Conservation (phyloP, 92 coral and sea anemone species). For the Porites divaricata region DNA sequence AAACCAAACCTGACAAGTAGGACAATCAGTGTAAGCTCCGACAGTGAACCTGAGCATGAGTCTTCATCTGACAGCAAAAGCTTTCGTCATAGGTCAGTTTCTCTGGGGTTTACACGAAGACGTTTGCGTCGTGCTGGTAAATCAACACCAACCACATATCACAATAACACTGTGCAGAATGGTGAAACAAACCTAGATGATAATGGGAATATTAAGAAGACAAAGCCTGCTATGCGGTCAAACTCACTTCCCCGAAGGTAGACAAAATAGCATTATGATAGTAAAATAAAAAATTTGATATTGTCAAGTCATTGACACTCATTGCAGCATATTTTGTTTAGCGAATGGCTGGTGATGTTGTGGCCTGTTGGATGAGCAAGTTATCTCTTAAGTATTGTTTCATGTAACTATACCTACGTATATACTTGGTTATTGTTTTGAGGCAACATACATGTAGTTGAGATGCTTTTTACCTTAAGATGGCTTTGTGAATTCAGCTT, state of each 20-base stretch:
- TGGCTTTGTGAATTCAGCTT: no score
- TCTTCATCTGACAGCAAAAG: conserved; percentile 38
- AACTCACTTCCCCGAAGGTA: conserved; percentile 81
- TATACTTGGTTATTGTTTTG: no score
- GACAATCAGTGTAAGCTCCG: conserved; percentile 30
- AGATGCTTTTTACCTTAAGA: no score
- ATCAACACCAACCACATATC: conserved; percentile 3
- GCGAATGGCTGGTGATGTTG: no score
- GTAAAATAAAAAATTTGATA: no score
- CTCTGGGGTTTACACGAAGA: conserved; percentile 57
- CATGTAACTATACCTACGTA: no score
- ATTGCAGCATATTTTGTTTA: no score
- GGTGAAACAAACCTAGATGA: conserved; percentile 26
- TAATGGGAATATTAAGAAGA: conserved; percentile 36
- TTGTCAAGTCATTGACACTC: no score
- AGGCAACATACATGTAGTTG: no score
- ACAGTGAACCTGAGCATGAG: conserved; percentile 46
- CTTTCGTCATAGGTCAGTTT: conserved; percentile 55
- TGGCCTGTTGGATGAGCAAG: no score
- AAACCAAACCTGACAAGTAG: conserved; percentile 29
- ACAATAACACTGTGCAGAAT: conserved; percentile 18
- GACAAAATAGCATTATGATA: no score
- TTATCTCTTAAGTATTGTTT: no score
- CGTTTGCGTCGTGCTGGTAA: background rate
- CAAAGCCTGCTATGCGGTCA: conserved; percentile 63